phyloP scores from a whole-genome alignment of 2,113 vertebrate genomes.

The Nipponia nippon region DNA sequence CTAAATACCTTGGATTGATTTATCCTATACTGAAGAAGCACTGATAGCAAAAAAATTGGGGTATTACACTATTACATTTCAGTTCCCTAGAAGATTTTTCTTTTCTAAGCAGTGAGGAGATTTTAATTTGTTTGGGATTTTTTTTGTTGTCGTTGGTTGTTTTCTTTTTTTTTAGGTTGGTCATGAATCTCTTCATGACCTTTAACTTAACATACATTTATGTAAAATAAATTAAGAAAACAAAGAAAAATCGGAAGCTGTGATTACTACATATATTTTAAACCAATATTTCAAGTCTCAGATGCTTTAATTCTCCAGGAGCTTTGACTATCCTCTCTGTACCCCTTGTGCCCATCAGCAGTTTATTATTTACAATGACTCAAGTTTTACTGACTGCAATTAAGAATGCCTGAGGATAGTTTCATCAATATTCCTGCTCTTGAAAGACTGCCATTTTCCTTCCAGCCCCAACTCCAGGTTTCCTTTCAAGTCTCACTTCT shows the following conservation, averaged over 20 bases:
- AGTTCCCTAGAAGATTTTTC: background rate
- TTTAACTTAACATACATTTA: background rate
- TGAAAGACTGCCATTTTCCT: background rate
- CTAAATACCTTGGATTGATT: background rate
- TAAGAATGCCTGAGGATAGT: background rate
- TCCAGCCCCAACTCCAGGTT: background rate
- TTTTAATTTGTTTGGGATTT: background rate
- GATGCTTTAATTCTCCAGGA: background rate
- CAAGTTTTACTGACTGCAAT: background rate
- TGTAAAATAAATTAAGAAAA: background rate
- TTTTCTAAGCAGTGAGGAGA: background rate
- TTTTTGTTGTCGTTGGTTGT: background rate
- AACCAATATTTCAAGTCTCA: background rate
- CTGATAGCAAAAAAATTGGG: background rate
- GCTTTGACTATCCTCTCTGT: background rate
- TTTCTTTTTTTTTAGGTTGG: background rate
- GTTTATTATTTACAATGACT: background rate
- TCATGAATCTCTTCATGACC: background rate
- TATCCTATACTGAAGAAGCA: background rate
- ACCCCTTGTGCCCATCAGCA: background rate
- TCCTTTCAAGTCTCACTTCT: background rate
- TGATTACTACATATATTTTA: background rate
- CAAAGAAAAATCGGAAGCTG: background rate
- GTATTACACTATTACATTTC: background rate
- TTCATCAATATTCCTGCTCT: background rate